These are phyloP conservation scores for Otus sunia DNA, from an alignment of 2,113 vertebrate species.

Conservation along the genomic window DNA sequence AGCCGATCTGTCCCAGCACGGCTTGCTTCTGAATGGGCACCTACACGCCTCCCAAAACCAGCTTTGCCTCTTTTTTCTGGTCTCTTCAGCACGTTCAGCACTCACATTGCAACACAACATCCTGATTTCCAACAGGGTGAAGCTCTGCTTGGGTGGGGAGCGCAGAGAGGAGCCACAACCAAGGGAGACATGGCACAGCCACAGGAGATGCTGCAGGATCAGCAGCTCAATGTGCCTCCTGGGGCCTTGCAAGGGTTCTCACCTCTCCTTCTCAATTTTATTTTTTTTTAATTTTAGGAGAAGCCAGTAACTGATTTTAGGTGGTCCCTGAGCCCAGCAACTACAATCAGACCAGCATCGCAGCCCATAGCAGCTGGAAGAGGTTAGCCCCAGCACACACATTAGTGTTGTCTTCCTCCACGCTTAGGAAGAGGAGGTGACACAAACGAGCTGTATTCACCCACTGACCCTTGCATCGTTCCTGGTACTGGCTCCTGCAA, in stretches of 20 bases:
- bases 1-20: not conserved
- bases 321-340: not conserved
- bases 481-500: not conserved
- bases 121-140: not conserved
- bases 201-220: not conserved
- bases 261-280: not conserved
- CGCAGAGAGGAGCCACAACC: not conserved
- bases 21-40: not conserved
- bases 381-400: not conserved
- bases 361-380: not conserved
- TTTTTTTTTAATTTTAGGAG: not conserved
- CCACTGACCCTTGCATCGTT: not conserved
- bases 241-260: not conserved
- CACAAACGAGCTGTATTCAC: accelerated
- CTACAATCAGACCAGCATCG: not conserved
- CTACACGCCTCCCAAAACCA: not conserved
- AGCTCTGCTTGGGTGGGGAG: not conserved
- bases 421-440: not conserved
- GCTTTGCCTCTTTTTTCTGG: not conserved
- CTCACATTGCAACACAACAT: accelerated
- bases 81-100: not conserved
- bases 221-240: not conserved
- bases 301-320: not conserved
- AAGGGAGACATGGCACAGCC: accelerated
- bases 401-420: not conserved